Percentiles rank a stretch among this genome's conserved stretches.
Evolutionary conservation across 2,888 invertebrate species (phyloP).

Genomic region (Zhuqinia jingwanae): DNA sequence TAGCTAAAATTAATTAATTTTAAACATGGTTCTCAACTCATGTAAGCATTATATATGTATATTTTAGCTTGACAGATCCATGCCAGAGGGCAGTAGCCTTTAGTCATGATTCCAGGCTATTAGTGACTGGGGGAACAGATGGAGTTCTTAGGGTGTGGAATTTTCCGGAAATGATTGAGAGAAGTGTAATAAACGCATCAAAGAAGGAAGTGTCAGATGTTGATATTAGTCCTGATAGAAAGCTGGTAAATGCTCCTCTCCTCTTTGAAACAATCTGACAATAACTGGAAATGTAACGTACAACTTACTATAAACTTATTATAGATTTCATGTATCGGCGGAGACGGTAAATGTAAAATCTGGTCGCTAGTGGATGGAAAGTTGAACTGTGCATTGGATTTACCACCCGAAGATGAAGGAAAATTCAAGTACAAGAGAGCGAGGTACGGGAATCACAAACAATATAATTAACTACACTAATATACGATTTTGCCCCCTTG

Average conservation of each 20-base stretch:
- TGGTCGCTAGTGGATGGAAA: conserved; percentile 89
- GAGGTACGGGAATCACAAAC: conserved; percentile 83
- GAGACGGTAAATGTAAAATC: conserved; percentile 91
- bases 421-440: conserved; percentile 93
- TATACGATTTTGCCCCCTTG: not conserved
- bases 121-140: conserved; percentile 96
- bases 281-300: too few relatives aligned
- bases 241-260: conserved; percentile 81
- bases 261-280: not conserved
- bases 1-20: too few relatives aligned
- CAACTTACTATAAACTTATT: not conserved
- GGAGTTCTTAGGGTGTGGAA: conserved; percentile 93
- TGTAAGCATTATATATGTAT: too few relatives aligned
- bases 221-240: conserved; percentile 92
- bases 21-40: too few relatives aligned
- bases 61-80: conserved; percentile 86
- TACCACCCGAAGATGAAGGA: conserved; percentile 88
- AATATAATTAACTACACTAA: not conserved
- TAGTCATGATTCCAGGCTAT: conserved; percentile 87
- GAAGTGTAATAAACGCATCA: conserved; percentile 89
- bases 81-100: conserved; percentile 93
- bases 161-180: conserved; percentile 89
- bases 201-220: conserved; percentile 96
- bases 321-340: conserved; percentile 90
- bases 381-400: conserved; percentile 85